Evolutionary conservation across 2,113 vertebrate species (phyloP).

Genomic region (Semnopithecus entellus): DNA sequence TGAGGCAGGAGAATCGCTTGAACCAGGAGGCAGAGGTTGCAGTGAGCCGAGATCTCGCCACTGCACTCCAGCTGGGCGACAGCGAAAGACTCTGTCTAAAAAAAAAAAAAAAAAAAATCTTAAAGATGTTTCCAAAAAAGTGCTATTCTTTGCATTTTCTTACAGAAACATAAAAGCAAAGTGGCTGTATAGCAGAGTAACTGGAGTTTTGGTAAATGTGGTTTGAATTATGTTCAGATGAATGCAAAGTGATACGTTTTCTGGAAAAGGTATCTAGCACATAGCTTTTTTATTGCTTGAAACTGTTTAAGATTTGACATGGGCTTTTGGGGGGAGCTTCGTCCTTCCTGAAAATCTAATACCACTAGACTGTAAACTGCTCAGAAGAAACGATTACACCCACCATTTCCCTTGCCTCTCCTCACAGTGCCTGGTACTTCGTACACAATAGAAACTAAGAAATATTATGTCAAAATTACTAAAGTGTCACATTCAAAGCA

Average conservation of each 20-base stretch:
- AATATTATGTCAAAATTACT: background rate
- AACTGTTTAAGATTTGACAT: conserved; percentile 35
- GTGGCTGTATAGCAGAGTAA: background rate
- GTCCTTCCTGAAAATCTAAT: background rate
- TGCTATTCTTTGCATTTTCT: background rate
- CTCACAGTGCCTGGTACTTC: background rate
- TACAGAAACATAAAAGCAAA: background rate
- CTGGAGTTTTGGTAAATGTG: background rate
- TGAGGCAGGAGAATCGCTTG: no score
- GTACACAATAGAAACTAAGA: background rate
- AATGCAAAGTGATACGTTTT: conserved; percentile 8
- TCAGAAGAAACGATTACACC: background rate
- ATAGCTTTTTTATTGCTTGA: background rate
- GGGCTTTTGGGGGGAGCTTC: background rate
- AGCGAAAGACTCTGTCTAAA: no score
- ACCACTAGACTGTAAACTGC: background rate
- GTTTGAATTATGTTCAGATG: conserved; percentile 29
- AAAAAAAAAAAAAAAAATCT: background rate
- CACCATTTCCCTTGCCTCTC: background rate
- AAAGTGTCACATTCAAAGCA: background rate
- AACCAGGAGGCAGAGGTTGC: no score
- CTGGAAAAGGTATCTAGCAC: background rate
- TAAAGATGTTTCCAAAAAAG: background rate
- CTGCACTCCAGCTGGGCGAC: no score
- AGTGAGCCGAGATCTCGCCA: no score